A percentile compares a stretch with the other conserved stretches of the same genome.
These are phyloP conservation scores for Sarcophaga caerulescens DNA, from an alignment of 2,888 invertebrate species.

Conservation along the genomic window DNA sequence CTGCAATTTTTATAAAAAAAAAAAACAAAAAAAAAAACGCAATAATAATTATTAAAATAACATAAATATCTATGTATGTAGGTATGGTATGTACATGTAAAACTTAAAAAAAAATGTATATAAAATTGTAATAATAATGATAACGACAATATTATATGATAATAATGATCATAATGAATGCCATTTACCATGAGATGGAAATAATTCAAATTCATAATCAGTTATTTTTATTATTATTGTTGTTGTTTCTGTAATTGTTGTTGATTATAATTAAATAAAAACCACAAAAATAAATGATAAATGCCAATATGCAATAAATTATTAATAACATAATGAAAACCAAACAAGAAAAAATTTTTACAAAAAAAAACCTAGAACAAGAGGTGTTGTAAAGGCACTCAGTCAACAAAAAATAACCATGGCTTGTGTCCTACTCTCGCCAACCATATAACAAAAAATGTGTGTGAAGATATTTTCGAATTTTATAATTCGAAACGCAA, in stretches of 20 bases:
- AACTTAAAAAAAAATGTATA: constrained; percentile 2
- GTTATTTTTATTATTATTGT: constrained; percentile 16
- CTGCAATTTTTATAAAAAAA: background rate
- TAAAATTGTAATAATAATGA: background rate
- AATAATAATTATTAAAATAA: constrained; percentile 34
- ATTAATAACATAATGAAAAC: background rate
- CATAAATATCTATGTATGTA: background rate
- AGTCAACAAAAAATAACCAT: too few relatives aligned
- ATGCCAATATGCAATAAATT: background rate
- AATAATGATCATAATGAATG: background rate
- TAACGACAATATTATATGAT: too few relatives aligned
- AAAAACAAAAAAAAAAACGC: background rate
- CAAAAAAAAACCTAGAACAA: background rate
- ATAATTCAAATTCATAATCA: constrained; percentile 51
- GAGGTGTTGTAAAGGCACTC: constrained; percentile 7
- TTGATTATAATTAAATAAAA: constrained; percentile 47
- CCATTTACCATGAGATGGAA: constrained; percentile 34
- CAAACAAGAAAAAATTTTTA: background rate
- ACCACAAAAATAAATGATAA: constrained; percentile 20
- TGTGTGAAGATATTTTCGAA: too few relatives aligned
- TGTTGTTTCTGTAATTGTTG: too few relatives aligned
- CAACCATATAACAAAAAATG: too few relatives aligned
- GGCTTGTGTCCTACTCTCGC: too few relatives aligned
- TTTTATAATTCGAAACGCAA: too few relatives aligned
- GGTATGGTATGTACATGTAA: background rate